phyloP scores from a whole-genome alignment of 2,797 vertebrate species.

The Loriculus beryllinus region DNA sequence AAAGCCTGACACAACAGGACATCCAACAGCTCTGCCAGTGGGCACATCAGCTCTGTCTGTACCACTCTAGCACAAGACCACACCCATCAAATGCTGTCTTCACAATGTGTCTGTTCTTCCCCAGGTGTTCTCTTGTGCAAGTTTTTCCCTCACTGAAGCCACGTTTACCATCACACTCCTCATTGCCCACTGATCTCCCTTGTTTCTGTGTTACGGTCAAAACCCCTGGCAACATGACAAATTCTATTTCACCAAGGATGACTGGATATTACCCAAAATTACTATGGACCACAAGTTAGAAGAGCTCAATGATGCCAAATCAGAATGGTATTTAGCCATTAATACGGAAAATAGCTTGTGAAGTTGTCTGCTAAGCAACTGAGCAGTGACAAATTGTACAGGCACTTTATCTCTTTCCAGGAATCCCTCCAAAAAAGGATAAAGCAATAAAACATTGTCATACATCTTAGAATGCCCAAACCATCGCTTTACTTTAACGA shows the following conservation, averaged over 20 bases:
- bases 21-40: neutral
- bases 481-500: neutral
- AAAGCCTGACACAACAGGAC: neutral
- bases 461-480: neutral
- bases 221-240: neutral
- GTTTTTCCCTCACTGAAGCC: neutral
- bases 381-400: neutral
- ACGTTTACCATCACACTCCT: neutral
- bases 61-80: neutral
- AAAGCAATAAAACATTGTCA: neutral
- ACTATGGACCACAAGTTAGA: neutral
- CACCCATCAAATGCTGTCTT: accelerated
- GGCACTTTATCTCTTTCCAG: neutral
- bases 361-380: neutral
- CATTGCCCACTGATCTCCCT: too few relatives aligned
- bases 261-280: neutral
- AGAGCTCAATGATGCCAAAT: neutral
- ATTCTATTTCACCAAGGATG: neutral
- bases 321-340: neutral
- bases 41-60: accelerated
- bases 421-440: neutral
- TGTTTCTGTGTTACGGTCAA: neutral
- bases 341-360: neutral
- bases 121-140: neutral
- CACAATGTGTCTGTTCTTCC: neutral